Evolutionary conservation across 1,140 invertebrate genomes (phyloP).

Genomic region (Sarcophaga peregrina): DNA sequence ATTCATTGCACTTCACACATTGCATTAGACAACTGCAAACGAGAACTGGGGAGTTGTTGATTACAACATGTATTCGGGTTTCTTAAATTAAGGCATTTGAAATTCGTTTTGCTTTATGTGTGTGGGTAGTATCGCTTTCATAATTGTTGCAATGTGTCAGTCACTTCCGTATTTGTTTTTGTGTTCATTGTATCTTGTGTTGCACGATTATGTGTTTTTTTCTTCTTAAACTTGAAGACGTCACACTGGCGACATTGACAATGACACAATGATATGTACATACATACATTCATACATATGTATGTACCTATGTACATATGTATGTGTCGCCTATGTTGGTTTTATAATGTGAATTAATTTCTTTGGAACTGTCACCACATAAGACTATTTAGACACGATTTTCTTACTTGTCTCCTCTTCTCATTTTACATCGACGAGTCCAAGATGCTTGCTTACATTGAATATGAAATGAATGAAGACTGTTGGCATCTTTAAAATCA

Average conservation of each 20-base stretch:
- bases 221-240: constrained; percentile 5
- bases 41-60: too few relatives aligned
- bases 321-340: not conserved
- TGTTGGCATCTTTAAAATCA: too few relatives aligned
- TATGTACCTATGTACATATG: too few relatives aligned
- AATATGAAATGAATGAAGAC: too few relatives aligned
- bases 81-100: not conserved
- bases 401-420: too few relatives aligned
- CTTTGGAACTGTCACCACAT: constrained; percentile 25
- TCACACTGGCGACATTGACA: constrained; percentile 33
- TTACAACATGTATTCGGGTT: too few relatives aligned
- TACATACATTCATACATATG: too few relatives aligned
- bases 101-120: not conserved
- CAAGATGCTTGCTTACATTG: too few relatives aligned
- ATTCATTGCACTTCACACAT: too few relatives aligned
- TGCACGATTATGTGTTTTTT: not conserved
- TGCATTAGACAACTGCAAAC: too few relatives aligned
- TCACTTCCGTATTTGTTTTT: not conserved
- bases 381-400: too few relatives aligned
- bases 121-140: not conserved
- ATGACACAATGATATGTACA: constrained; percentile 14
- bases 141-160: not conserved
- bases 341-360: not conserved
- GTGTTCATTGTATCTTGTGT: not conserved
- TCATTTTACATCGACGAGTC: too few relatives aligned